Evolutionary conservation across 2,797 vertebrate genomes (phyloP).

Genomic region (Neolamprologus multifasciatus): DNA sequence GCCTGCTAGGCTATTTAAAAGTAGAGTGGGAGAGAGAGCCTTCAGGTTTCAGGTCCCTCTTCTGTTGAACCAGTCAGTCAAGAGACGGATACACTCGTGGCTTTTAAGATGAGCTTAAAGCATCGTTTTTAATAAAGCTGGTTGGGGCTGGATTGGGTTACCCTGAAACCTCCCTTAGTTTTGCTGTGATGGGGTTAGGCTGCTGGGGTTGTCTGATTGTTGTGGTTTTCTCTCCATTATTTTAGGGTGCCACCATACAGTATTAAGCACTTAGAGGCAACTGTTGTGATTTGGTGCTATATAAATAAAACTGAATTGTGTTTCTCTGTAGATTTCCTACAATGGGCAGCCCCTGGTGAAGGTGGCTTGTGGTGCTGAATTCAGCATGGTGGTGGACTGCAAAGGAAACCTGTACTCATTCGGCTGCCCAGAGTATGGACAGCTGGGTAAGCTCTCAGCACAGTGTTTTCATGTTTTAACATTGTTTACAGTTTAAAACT

Average conservation of each 20-base stretch:
- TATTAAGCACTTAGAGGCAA: not conserved
- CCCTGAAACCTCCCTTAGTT: not conserved
- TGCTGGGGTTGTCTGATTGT: not conserved
- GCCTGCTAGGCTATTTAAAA: not conserved
- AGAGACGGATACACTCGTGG: not conserved
- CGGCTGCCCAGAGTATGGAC: conserved; percentile 93
- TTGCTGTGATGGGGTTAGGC: not conserved
- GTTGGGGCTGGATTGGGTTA: not conserved
- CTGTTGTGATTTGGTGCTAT: not conserved
- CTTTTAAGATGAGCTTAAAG: not conserved
- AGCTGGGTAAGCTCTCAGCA: conserved; percentile 81
- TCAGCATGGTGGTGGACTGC: conserved; percentile 98
- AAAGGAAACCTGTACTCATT: conserved; percentile 97
- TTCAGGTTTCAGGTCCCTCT: not conserved
- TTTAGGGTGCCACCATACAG: not conserved
- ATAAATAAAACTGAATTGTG: not conserved
- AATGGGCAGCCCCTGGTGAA: conserved; percentile 95
- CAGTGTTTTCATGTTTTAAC: not conserved
- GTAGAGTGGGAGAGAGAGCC: not conserved
- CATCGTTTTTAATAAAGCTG: not conserved
- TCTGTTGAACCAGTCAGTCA: not conserved
- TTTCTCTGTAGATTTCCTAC: conserved; percentile 84
- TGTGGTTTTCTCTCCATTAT: not conserved
- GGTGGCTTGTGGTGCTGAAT: conserved; percentile 90
- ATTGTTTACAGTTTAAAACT: not conserved